Conservation (phyloP, 2,797 vertebrate species). For the Tenualosa ilisha region DNA sequence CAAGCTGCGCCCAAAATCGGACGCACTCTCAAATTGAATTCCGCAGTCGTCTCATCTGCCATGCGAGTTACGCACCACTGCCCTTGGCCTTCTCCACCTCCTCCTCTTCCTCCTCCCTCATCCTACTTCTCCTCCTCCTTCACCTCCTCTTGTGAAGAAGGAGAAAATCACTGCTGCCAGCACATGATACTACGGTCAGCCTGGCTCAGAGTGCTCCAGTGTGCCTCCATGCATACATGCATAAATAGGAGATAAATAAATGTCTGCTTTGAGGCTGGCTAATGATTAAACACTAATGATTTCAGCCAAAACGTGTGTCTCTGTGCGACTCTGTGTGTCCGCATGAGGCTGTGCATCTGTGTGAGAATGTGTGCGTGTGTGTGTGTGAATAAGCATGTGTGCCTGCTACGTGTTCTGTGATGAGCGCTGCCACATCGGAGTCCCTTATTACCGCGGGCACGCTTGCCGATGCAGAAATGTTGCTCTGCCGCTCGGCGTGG, state of each 20-base stretch:
- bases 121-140: not conserved
- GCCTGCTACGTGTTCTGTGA: not conserved
- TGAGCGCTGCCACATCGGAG: no score
- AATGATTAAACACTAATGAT: not conserved
- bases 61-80: not conserved
- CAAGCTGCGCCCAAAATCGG: constrained; percentile 1
- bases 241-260: not conserved
- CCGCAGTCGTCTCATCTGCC: not conserved
- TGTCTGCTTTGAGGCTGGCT: not conserved
- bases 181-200: not conserved
- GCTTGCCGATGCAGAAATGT: not conserved
- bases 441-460: not conserved
- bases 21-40: constrained; percentile 31
- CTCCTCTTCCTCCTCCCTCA: not conserved
- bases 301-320: not conserved
- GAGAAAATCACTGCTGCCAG: not conserved
- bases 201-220: not conserved
- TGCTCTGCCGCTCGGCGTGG: not conserved
- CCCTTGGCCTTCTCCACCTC: not conserved
- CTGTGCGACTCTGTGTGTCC: not conserved
- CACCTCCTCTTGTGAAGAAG: not conserved
- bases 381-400: not conserved
- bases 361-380: not conserved
- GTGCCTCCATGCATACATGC: not conserved
- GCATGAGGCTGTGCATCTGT: not conserved